Evolutionary conservation across 2,797 vertebrate genomes (phyloP).

Genomic region (Sus cebifrons): DNA sequence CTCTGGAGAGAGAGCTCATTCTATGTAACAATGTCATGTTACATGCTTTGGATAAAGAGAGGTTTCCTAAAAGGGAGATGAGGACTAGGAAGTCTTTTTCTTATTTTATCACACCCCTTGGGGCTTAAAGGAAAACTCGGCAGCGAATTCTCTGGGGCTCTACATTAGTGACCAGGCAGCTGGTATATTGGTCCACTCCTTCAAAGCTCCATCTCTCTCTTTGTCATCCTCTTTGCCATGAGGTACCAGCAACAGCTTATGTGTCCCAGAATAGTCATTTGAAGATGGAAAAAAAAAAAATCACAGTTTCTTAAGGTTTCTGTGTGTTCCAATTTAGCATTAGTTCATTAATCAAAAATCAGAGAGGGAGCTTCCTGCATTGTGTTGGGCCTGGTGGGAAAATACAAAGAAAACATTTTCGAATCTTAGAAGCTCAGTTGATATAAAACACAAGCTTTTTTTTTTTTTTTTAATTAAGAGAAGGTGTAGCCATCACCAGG

Average conservation of each 20-base stretch:
- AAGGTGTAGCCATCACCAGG: not conserved
- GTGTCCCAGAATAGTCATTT: not conserved
- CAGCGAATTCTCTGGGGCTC: not conserved
- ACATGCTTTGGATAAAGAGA: slow-evolving; percentile 48
- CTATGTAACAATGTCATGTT: slow-evolving; percentile 6
- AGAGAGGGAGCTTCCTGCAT: not conserved
- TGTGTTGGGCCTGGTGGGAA: not conserved
- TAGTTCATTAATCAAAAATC: not conserved
- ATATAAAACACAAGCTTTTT: not conserved
- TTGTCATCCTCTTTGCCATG: slow-evolving; percentile 1
- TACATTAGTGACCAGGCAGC: not conserved
- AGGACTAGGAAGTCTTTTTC: not conserved
- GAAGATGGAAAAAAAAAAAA: not conserved
- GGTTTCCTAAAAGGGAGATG: slow-evolving; percentile 17
- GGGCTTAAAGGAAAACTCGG: slow-evolving; percentile 23
- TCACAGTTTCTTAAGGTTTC: slow-evolving; percentile 41
- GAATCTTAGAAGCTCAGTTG: not conserved
- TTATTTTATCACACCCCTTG: slow-evolving; percentile 41
- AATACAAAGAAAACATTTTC: slow-evolving; percentile 28
- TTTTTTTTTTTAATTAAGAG: too few species aligned
- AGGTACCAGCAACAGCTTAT: not conserved
- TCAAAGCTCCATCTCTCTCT: not conserved
- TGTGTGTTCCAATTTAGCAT: slow-evolving; percentile 12
- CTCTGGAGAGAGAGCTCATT: not conserved
- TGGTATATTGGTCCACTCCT: not conserved